Percentiles rank a stretch among this genome's conserved stretches.
phyloP scores from a whole-genome alignment of 2,888 invertebrate species.

The Crioceris asparagi region DNA sequence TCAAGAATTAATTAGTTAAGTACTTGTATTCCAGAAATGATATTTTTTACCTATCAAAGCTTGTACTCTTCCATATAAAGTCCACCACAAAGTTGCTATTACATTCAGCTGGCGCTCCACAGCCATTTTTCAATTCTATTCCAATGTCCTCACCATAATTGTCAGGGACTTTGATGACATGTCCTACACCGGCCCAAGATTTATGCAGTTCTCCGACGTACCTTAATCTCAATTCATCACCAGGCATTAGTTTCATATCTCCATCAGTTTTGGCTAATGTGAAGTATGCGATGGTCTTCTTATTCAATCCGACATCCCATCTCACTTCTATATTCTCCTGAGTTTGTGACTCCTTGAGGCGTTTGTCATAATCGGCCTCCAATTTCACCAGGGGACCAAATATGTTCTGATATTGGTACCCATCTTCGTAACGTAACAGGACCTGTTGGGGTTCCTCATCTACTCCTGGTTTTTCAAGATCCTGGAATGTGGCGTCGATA shows the following conservation, averaged over 20 bases:
- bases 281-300: slow-evolving; percentile 96
- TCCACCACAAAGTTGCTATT: slow-evolving; percentile 95
- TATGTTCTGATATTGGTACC: slow-evolving; percentile 97
- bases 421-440: slow-evolving; percentile 81
- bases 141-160: slow-evolving; percentile 98
- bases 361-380: slow-evolving; percentile 97
- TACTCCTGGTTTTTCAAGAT: slow-evolving; percentile 94
- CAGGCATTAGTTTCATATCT: slow-evolving; percentile 98
- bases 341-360: slow-evolving; percentile 94
- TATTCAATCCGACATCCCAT: slow-evolving; percentile 98
- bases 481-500: slow-evolving; percentile 94
- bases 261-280: slow-evolving; percentile 95
- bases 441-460: slow-evolving; percentile 94
- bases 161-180: slow-evolving; percentile 92
- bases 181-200: slow-evolving; percentile 95
- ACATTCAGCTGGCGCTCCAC: slow-evolving; percentile 87
- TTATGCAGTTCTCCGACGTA: slow-evolving; percentile 89
- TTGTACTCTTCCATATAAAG: slow-evolving; percentile 98
- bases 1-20: background rate
- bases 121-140: slow-evolving; percentile 85
- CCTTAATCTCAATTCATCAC: slow-evolving; percentile 88
- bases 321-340: slow-evolving; percentile 97
- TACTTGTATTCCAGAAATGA: background rate
- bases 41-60: slow-evolving; percentile 71
- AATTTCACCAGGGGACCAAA: slow-evolving; percentile 94